Percentiles rank a stretch among this genome's conserved stretches.
These are phyloP conservation scores for Vireo griseus DNA, from an alignment of 2,797 vertebrate species.

Conservation along the genomic window DNA sequence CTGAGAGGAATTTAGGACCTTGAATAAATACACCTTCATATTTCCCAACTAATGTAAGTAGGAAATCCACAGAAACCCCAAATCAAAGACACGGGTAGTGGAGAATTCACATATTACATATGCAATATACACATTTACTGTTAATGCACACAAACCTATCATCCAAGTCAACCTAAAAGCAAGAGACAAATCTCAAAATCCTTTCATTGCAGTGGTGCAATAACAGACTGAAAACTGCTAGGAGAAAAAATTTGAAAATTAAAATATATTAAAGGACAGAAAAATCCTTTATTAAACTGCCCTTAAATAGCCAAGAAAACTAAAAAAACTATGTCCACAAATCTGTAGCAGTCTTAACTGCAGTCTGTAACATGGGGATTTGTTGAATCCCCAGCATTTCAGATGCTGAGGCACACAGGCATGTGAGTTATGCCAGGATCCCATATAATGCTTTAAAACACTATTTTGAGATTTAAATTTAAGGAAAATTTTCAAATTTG, in stretches of 20 bases:
- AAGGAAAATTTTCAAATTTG: not conserved
- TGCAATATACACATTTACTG: not conserved
- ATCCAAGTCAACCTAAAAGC: not conserved
- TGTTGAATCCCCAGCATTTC: not conserved
- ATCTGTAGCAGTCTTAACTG: not conserved
- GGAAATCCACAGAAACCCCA: not conserved
- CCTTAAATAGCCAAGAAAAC: not conserved
- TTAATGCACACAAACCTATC: not conserved
- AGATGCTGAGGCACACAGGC: not conserved
- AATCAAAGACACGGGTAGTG: not conserved
- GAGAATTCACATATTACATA: not conserved
- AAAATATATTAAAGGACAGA: not conserved
- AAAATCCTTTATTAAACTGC: not conserved
- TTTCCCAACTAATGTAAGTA: not conserved
- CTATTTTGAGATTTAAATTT: not conserved
- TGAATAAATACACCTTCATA: not conserved
- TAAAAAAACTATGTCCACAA: not conserved
- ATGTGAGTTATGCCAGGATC: not conserved
- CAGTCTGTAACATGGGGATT: not conserved
- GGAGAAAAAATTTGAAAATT: not conserved
- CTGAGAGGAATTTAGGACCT: not conserved
- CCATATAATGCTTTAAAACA: not conserved
- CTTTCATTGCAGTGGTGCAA: not conserved
- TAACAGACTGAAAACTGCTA: not conserved
- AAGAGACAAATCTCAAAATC: not conserved